Percentiles rank a stretch among this genome's conserved stretches.
phyloP scores from a whole-genome alignment of 2,797 vertebrate species.

The Threskiornis aethiopicus region DNA sequence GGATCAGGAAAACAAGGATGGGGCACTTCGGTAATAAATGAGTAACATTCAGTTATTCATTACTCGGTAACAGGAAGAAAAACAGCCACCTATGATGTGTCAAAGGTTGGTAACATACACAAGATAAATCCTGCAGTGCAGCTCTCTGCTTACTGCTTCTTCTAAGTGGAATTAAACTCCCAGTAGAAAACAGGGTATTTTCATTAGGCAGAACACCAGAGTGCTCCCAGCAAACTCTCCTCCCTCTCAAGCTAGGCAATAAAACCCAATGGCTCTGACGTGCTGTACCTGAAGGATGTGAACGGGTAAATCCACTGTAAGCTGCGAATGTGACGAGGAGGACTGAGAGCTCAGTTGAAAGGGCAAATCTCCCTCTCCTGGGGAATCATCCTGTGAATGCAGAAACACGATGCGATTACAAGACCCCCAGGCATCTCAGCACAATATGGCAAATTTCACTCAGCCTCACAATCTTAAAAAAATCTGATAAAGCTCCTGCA shows the following conservation, averaged over 20 bases:
- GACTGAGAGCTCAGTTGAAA: constrained; percentile 88
- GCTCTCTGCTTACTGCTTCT: neutral
- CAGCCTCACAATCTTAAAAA: neutral
- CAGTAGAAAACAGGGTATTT: neutral
- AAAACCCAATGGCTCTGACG: neutral
- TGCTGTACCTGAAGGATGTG: constrained; percentile 90
- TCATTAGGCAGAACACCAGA: neutral
- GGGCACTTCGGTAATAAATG: neutral
- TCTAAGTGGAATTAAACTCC: neutral
- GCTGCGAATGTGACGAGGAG: constrained; percentile 87
- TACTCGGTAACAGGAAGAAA: neutral
- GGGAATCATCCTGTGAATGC: constrained; percentile 85
- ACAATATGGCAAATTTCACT: neutral
- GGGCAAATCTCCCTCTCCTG: constrained; percentile 87
- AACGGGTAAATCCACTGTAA: constrained; percentile 90
- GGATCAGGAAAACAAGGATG: neutral
- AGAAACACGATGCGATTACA: neutral
- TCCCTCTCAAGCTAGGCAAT: neutral
- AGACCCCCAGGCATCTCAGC: neutral
- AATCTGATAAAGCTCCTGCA: neutral
- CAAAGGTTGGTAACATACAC: neutral
- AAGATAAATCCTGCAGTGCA: neutral
- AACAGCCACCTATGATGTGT: neutral
- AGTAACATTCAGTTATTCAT: neutral
- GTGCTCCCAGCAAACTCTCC: neutral